Conservation (phyloP, 2,888 invertebrate species). For the Clunio marinus region DNA sequence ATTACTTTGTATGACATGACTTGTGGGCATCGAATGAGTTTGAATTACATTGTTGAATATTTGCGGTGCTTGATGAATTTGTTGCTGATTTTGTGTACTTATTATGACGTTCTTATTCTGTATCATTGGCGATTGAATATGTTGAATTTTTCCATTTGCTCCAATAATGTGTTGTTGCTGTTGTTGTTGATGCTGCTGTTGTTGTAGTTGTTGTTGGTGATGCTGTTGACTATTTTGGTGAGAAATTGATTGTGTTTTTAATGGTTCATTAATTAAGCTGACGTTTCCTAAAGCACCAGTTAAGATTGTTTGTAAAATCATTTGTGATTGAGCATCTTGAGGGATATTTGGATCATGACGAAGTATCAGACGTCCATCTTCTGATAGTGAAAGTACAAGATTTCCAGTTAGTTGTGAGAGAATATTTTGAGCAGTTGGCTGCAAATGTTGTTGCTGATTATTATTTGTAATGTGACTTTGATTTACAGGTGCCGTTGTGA, state of each 20-base stretch:
- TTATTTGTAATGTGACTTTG: constrained; percentile 1
- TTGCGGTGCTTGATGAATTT: constrained; percentile 9
- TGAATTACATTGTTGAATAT: background rate
- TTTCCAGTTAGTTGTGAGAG: constrained; percentile 60
- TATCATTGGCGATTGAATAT: constrained; percentile 13
- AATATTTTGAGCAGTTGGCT: constrained; percentile 44
- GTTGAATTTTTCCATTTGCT: constrained; percentile 33
- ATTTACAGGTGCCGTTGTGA: constrained; percentile 42
- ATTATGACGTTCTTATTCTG: constrained; percentile 38
- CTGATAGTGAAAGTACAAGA: constrained; percentile 61
- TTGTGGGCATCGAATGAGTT: background rate
- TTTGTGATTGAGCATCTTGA: constrained; percentile 53
- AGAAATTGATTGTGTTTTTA: constrained; percentile 3
- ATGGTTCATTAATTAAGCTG: constrained; percentile 50
- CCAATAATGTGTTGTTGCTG: constrained; percentile 34
- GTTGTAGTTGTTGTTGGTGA: constrained; percentile 42
- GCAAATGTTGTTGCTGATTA: constrained; percentile 35
- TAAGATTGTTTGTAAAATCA: constrained; percentile 50
- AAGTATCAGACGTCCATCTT: constrained; percentile 63
- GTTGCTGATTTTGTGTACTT: constrained; percentile 21
- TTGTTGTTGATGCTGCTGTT: constrained; percentile 40
- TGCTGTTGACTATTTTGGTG: constrained; percentile 37
- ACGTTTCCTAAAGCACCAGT: constrained; percentile 51
- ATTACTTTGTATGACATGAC: background rate
- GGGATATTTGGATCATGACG: constrained; percentile 61